Evolutionary conservation across 2,888 invertebrate species (phyloP).

Genomic region (Ditula angustiorana): DNA sequence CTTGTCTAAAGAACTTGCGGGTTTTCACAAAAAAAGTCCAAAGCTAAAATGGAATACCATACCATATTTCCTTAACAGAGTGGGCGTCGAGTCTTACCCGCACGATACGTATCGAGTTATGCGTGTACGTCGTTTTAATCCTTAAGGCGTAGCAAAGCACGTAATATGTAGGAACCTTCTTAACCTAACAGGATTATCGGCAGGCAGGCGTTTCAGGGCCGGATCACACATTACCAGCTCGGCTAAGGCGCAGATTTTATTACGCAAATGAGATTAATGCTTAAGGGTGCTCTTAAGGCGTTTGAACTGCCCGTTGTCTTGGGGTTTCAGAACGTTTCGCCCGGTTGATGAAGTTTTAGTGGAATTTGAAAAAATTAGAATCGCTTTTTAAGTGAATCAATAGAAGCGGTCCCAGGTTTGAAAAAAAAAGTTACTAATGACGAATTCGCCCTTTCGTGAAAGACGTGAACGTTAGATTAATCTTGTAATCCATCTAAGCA

Average conservation of each 20-base stretch:
- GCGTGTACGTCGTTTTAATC: slow-evolving; percentile 85
- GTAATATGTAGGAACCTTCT: slow-evolving; percentile 90
- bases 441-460: no score
- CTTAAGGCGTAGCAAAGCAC: slow-evolving; percentile 89
- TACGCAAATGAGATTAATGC: slow-evolving; percentile 85
- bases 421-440: no score
- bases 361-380: no score
- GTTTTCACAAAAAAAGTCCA: slow-evolving; percentile 1
- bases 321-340: no score
- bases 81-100: slow-evolving; percentile 40
- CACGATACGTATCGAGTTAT: slow-evolving; percentile 74
- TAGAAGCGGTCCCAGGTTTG: no score
- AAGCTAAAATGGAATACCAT: no score
- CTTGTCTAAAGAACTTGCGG: no score
- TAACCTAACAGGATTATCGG: slow-evolving; percentile 90
- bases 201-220: slow-evolving; percentile 87
- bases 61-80: neutral
- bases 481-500: no score
- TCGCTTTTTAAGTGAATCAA: no score
- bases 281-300: slow-evolving; percentile 43
- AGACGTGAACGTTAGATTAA: no score
- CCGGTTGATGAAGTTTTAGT: no score
- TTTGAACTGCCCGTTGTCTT: neutral
- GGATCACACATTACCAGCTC: slow-evolving; percentile 79
- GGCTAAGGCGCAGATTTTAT: slow-evolving; percentile 84